A percentile compares a stretch with the other conserved stretches of the same genome.
phyloP scores from a whole-genome alignment of 1,140 invertebrate species.

The Grapholita molesta region DNA sequence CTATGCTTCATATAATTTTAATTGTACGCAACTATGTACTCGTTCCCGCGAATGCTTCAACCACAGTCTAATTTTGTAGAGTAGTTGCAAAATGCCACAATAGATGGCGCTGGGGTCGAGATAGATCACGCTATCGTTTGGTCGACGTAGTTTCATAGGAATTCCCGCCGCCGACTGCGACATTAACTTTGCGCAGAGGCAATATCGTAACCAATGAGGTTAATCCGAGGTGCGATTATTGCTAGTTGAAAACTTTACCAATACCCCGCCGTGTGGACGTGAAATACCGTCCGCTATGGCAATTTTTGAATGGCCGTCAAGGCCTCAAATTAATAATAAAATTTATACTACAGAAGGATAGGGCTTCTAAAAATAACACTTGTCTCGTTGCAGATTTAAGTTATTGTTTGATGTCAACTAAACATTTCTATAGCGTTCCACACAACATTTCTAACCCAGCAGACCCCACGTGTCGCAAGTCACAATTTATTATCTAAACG shows the following conservation, averaged over 20 bases:
- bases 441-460: background rate
- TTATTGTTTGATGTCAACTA: no score
- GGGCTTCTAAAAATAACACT: no score
- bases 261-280: constrained; percentile 95
- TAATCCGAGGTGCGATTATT: constrained; percentile 92
- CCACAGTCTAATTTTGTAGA: background rate
- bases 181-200: constrained; percentile 86
- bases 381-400: no score
- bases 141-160: constrained; percentile 16
- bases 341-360: no score
- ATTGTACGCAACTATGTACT: constrained; percentile 4
- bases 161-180: background rate
- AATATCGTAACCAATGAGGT: constrained; percentile 93
- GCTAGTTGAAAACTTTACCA: constrained; percentile 96
- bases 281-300: constrained; percentile 94
- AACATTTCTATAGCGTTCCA: background rate
- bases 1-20: constrained; percentile 9
- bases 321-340: constrained; percentile 34
- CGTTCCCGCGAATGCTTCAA: background rate
- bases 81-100: background rate
- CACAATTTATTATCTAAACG: background rate
- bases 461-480: background rate
- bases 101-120: constrained; percentile 20
- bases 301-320: constrained; percentile 87
- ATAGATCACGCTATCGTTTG: constrained; percentile 21